Evolutionary conservation across 2,113 vertebrate species (phyloP).

Genomic region (Mustelus asterias): DNA sequence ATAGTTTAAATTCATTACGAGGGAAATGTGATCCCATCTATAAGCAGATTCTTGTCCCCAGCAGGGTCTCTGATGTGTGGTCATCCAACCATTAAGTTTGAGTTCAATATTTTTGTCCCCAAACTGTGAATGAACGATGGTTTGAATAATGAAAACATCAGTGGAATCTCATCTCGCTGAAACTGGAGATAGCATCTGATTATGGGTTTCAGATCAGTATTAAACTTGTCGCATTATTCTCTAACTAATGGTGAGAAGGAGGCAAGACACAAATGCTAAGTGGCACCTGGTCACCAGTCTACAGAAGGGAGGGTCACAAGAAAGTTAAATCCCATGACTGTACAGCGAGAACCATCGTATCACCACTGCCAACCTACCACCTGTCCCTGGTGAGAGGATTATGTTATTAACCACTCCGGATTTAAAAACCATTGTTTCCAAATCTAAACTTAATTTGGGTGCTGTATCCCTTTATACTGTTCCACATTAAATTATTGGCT

Average conservation of each 20-base stretch:
- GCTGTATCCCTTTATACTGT: neutral
- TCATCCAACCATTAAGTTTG: neutral
- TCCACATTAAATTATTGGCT: neutral
- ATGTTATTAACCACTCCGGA: neutral
- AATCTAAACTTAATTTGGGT: neutral
- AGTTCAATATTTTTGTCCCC: too few relatives aligned
- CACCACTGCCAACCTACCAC: neutral
- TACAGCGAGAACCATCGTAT: neutral
- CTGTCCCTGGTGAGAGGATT: neutral
- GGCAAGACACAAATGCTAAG: neutral
- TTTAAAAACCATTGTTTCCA: neutral
- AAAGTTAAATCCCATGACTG: neutral
- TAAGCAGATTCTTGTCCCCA: neutral
- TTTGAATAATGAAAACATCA: too few relatives aligned
- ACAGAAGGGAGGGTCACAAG: neutral
- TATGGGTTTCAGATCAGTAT: neutral
- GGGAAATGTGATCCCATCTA: neutral
- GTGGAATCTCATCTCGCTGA: neutral
- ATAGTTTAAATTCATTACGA: neutral
- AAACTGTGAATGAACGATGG: too few relatives aligned
- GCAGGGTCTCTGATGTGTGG: neutral
- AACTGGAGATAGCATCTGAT: neutral
- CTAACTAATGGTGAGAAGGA: neutral
- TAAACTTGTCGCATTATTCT: neutral
- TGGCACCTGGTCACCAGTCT: neutral